These are phyloP conservation scores for Montipora capricornis DNA, from an alignment of 64 coral and sea anemone genomes.

Conservation along the genomic window DNA sequence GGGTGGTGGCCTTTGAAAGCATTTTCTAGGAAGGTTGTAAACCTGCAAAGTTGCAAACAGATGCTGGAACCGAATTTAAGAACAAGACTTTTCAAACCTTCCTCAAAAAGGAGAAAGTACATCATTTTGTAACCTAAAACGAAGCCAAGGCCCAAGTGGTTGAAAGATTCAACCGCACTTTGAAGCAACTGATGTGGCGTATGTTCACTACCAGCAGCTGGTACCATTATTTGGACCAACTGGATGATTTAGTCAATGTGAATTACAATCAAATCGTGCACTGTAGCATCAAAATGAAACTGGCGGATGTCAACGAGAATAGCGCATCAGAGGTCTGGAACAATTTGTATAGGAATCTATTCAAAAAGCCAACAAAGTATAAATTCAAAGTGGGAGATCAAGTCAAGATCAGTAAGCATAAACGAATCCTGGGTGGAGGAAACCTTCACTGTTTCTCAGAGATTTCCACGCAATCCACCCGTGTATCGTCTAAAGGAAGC, in stretches of 20 bases:
- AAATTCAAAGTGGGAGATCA: no score
- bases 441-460: conserved; percentile 31
- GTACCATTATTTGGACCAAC: neutral
- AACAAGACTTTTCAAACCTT: conserved; percentile 12
- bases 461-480: neutral
- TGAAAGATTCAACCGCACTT: conserved; percentile 30
- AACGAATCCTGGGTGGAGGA: conserved; percentile 16
- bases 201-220: conserved; percentile 14
- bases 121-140: conserved; percentile 48
- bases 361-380: no score
- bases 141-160: conserved; percentile 36
- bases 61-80: conserved; percentile 14
- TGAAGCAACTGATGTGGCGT: conserved; percentile 27
- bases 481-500: conserved; percentile 36
- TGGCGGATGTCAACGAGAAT: no score
- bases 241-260: conserved; percentile 13
- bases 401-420: no score
- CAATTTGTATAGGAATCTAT: no score
- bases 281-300: no score
- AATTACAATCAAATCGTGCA: conserved; percentile 27
- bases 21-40: neutral
- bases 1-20: neutral
- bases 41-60: neutral
- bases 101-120: neutral
- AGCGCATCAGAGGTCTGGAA: no score